These are phyloP conservation scores for Trypoxylon attenuatum DNA, from an alignment of 2,888 invertebrate species.

Conservation along the genomic window DNA sequence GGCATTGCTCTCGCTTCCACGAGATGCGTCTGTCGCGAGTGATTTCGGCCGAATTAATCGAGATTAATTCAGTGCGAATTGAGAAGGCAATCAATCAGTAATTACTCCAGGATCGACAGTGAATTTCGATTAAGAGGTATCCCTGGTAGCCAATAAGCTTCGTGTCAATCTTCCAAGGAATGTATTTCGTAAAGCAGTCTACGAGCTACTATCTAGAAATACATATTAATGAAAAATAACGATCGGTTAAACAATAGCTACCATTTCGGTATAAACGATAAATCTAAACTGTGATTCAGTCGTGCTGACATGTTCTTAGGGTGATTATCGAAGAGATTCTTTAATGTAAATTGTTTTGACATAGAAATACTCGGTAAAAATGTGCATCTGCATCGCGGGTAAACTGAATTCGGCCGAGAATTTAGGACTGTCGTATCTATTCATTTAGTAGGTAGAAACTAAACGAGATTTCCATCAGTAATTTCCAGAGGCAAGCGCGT, in stretches of 20 bases:
- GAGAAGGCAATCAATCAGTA: conserved; percentile 39
- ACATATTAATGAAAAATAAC: too few species aligned
- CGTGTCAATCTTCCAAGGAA: conserved; percentile 76
- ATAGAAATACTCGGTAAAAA: too few species aligned
- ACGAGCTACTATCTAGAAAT: too few species aligned
- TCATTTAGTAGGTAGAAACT: conserved; percentile 66
- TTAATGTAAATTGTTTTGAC: too few species aligned
- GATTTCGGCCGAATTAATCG: neutral
- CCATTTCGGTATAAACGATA: too few species aligned
- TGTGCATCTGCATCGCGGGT: too few species aligned
- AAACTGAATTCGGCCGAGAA: too few species aligned
- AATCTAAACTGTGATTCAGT: too few species aligned
- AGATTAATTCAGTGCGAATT: neutral
- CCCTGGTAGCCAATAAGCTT: conserved; percentile 78
- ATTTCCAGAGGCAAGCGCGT: conserved; percentile 57
- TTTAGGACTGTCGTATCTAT: conserved; percentile 58
- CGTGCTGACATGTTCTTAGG: too few species aligned
- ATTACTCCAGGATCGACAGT: conserved; percentile 49
- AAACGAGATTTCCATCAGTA: conserved; percentile 70
- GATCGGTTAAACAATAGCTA: too few species aligned
- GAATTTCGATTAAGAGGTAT: conserved; percentile 67
- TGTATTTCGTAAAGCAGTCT: conserved; percentile 79
- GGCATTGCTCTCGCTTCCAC: too few species aligned
- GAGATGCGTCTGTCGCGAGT: conserved; percentile 4
- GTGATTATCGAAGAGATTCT: too few species aligned